phyloP scores from a whole-genome alignment of 2,797 vertebrate genomes.

The Lycodopsis pacificus region DNA sequence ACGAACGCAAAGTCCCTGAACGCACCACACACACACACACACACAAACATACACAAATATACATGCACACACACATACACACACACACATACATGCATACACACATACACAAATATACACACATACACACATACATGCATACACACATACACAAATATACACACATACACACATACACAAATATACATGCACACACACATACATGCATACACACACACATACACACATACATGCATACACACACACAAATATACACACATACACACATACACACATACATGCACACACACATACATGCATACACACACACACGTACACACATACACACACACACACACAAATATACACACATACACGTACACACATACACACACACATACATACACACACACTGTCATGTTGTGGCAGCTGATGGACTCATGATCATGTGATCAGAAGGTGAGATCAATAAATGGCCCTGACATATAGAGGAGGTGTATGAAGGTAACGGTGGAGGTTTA shows the following conservation, averaged over 20 bases:
- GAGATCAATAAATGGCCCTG: slow-evolving; percentile 26
- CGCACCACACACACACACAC: slow-evolving; percentile 31
- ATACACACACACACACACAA: too few relatives aligned
- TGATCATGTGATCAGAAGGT: slow-evolving; percentile 17
- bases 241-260: slow-evolving; percentile 33
- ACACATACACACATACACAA: slow-evolving; percentile 12
- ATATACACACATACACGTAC: slow-evolving; percentile 19
- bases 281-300: slow-evolving; percentile 32
- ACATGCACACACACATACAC: not conserved
- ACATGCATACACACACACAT: slow-evolving; percentile 18
- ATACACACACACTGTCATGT: slow-evolving; percentile 3
- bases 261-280: slow-evolving; percentile 7
- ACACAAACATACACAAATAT: slow-evolving; percentile 33
- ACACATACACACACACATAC: slow-evolving; percentile 28
- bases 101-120: slow-evolving; percentile 32
- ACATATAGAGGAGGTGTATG: not conserved
- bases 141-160: slow-evolving; percentile 33
- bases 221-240: slow-evolving; percentile 33
- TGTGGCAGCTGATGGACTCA: not conserved
- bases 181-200: slow-evolving; percentile 18
- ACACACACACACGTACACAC: too few relatives aligned
- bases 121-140: slow-evolving; percentile 32
- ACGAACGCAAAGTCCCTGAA: slow-evolving; percentile 96
- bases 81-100: slow-evolving; percentile 34
- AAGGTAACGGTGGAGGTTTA: slow-evolving; percentile 74